Evolutionary conservation across 1,140 invertebrate species (phyloP), one percentile per base, ranked within the genome.

Genomic region (Drosophila guanche): DNA sequence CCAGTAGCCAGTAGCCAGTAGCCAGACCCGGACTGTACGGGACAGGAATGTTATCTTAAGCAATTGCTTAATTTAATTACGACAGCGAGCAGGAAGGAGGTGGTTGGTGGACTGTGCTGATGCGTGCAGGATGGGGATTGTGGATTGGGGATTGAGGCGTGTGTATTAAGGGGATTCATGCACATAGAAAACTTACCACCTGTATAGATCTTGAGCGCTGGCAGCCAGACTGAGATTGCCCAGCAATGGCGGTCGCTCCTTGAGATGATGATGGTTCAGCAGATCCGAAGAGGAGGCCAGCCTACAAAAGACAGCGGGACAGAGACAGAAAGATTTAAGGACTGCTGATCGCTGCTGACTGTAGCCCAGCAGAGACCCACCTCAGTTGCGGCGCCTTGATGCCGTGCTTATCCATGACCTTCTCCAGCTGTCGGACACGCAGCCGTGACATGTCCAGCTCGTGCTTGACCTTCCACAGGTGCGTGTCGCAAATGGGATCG

Each of bases 401-500:
- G 52, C 96, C 96, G 90, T 96, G 95, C 42, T 94, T 93, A 86
- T 96, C 96, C 92, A 97, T 93, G 79, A 96, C 95, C 86, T 96
- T 96, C 77, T 97, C 96, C 57, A 98, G 92, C 88, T 97, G 96
- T 46, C 96, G 94, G 66, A 97, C 96, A 74, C 96, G 94, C 58
- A 97, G 93, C 70, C 95, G 93, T 0, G 97, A 96, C 91, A 97
- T 94, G 90, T 98, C 96, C 67, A 98, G 93, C 90, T 98, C 97
- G 90, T 97, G 95, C 75, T 95, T 95, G 16, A 97, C 96, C 90
- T 97, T 97, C 96, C 97, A 97, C 16, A 97, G 92, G 91, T 97
- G 95, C 1, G 95, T 95, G 90, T 96, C 95, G 89, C 95, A 96
- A 23, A 97, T 94, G 2, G 96, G 95, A 92, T 97, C 96, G 47